Conservation (phyloP, 2,797 vertebrate species). For the Ficedula albicollis region DNA sequence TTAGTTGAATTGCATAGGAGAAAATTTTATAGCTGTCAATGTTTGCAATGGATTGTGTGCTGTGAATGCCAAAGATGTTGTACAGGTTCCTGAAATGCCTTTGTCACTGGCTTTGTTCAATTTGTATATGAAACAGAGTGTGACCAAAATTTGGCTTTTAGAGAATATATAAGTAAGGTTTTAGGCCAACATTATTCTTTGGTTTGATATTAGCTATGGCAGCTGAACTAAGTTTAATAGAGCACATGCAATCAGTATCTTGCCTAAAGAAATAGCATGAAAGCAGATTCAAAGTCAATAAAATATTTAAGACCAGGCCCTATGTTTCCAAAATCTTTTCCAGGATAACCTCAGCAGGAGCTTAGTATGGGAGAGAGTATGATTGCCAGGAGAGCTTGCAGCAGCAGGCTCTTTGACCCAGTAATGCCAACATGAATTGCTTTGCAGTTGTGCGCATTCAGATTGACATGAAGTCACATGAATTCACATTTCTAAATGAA, state of each 20-base stretch:
- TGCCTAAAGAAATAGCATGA: not conserved
- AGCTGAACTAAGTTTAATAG: not conserved
- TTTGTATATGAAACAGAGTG: not conserved
- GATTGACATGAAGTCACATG: not conserved
- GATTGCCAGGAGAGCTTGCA: not conserved
- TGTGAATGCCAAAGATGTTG: not conserved
- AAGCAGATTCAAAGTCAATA: not conserved
- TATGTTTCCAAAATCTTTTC: not conserved
- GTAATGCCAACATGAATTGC: not conserved
- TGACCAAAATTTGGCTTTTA: not conserved
- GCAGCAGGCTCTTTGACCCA: not conserved
- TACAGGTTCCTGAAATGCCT: constrained; percentile 2
- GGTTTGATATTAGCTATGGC: not conserved
- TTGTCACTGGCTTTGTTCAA: not conserved
- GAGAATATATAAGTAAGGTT: not conserved
- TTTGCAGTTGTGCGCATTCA: not conserved
- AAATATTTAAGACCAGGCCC: not conserved
- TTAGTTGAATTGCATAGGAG: not conserved
- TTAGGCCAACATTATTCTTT: not conserved
- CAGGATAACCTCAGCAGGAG: not conserved
- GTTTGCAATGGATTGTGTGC: not conserved
- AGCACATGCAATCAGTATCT: not conserved
- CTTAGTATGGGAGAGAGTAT: not conserved
- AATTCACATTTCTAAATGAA: not conserved
- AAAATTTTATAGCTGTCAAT: not conserved